Conservation (phyloP, 2,113 vertebrate species). For the Neodon shergylaensis region DNA sequence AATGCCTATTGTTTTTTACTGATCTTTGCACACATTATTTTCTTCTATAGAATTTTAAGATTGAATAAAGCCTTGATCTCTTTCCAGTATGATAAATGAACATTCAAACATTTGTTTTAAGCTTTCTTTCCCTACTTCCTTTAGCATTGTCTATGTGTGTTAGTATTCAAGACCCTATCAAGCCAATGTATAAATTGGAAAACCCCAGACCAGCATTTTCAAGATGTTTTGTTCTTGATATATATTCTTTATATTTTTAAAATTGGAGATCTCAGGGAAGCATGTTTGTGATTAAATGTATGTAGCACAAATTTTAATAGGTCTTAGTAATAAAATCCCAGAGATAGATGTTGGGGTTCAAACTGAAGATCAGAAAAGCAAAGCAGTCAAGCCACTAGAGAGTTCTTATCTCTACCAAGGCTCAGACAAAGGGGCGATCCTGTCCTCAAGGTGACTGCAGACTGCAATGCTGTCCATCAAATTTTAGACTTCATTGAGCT, state of each 20-base stretch:
- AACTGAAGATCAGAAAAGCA: too few species aligned
- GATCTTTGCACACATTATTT: not conserved
- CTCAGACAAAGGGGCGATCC: too few species aligned
- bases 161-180: not conserved
- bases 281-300: not conserved
- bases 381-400: too few species aligned
- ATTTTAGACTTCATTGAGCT: too few species aligned
- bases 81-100: not conserved
- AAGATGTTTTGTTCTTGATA: not conserved
- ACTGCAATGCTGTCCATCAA: too few species aligned
- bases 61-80: not conserved
- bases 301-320: too few species aligned
- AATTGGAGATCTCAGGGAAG: not conserved
- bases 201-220: not conserved
- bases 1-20: not conserved
- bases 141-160: not conserved
- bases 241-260: not conserved
- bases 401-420: too few species aligned
- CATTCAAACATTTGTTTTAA: not conserved
- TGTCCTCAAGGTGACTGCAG: too few species aligned
- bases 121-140: not conserved
- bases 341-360: too few species aligned
- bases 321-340: too few species aligned
- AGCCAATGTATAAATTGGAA: not conserved
- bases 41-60: not conserved